Conservation (phyloP, 2,113 vertebrate species). For the Agelaius phoeniceus region DNA sequence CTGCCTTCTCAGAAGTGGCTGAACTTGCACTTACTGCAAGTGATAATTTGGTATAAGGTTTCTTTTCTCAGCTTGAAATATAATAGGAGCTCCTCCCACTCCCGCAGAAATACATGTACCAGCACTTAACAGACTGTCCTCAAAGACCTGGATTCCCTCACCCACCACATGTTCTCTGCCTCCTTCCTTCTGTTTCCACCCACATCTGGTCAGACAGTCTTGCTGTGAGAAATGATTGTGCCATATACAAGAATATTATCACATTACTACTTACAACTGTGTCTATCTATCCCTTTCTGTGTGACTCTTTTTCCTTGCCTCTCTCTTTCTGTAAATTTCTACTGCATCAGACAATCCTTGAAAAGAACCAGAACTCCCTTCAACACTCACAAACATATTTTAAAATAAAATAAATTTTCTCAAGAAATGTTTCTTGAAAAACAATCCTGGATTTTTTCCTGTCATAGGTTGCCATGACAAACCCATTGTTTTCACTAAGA, state of each 20-base stretch:
- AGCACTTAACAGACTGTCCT: not conserved
- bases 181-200: not conserved
- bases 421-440: not conserved
- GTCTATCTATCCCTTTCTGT: not conserved
- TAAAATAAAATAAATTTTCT: not conserved
- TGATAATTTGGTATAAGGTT: conserved; percentile 9
- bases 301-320: not conserved
- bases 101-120: not conserved
- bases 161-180: not conserved
- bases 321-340: not conserved
- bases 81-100: not conserved
- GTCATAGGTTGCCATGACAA: not conserved
- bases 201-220: not conserved
- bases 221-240: not conserved
- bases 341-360: not conserved
- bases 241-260: not conserved
- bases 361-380: not conserved
- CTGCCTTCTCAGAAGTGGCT: not conserved
- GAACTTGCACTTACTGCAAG: not conserved
- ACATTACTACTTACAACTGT: not conserved
- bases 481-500: not conserved
- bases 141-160: conserved; percentile 8
- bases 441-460: not conserved
- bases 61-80: conserved; percentile 23
- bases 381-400: not conserved